These are phyloP conservation scores for Corythornis madagascariensis DNA, from an alignment of 2,113 vertebrate genomes.

Conservation along the genomic window DNA sequence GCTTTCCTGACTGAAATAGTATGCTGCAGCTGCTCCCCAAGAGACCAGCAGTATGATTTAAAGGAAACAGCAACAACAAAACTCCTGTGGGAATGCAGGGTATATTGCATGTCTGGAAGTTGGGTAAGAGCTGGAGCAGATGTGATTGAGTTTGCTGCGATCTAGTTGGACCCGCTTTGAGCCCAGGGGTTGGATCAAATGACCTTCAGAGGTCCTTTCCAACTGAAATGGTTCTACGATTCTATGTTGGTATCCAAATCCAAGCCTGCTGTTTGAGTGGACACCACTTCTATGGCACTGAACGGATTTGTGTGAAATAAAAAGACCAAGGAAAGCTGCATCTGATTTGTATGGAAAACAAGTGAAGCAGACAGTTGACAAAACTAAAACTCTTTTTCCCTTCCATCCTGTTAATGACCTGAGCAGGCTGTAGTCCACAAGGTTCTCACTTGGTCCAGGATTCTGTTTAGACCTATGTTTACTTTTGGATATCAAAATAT, in stretches of 20 bases:
- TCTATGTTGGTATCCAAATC: background rate
- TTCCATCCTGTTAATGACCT: background rate
- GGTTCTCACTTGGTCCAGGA: background rate
- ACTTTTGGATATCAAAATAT: background rate
- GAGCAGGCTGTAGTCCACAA: background rate
- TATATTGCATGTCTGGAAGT: background rate
- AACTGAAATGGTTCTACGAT: background rate
- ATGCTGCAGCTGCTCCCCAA: constrained; percentile 50
- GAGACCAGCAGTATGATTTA: constrained; percentile 34
- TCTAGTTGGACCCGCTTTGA: background rate
- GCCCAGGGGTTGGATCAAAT: background rate
- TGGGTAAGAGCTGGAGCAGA: constrained; percentile 13
- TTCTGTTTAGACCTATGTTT: background rate
- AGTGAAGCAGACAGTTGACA: background rate
- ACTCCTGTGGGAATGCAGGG: background rate
- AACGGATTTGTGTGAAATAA: background rate
- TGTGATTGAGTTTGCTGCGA: background rate
- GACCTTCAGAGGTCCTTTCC: constrained; percentile 50
- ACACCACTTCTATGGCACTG: background rate
- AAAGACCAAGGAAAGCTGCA: background rate
- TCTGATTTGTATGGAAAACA: background rate
- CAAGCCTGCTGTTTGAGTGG: background rate
- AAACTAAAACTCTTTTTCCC: background rate
- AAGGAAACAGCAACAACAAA: constrained; percentile 20
- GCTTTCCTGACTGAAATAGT: constrained; percentile 22